Conservation (phyloP, 2,888 invertebrate species). For the Neuroscelio doddi region DNA sequence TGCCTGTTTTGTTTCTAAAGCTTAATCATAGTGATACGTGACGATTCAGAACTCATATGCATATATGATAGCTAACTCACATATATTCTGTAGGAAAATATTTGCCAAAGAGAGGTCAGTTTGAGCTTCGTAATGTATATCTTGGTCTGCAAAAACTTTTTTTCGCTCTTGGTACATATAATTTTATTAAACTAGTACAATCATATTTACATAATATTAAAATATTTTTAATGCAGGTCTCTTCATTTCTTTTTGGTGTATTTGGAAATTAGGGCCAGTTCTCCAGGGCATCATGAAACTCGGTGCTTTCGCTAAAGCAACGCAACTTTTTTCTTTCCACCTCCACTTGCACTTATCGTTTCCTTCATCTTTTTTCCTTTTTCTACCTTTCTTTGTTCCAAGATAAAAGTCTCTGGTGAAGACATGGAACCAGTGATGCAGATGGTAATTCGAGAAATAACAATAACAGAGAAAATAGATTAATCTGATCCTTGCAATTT, state of each 20-base stretch:
- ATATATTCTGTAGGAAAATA: slow-evolving; percentile 30
- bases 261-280: slow-evolving; percentile 56
- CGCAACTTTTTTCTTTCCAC: slow-evolving; percentile 20
- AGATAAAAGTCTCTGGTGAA: slow-evolving; percentile 17
- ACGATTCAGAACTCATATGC: background rate
- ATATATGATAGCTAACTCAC: background rate
- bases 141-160: slow-evolving; percentile 4
- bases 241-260: slow-evolving; percentile 43
- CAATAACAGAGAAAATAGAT: slow-evolving; percentile 12
- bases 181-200: slow-evolving; percentile 56
- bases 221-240: slow-evolving; percentile 64
- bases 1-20: background rate
- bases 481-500: slow-evolving; percentile 26
- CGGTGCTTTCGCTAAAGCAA: slow-evolving; percentile 29
- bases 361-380: slow-evolving; percentile 1
- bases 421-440: slow-evolving; percentile 17
- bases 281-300: slow-evolving; percentile 54
- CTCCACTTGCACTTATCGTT: too few relatives aligned
- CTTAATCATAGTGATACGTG: background rate
- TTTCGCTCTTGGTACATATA: too few relatives aligned
- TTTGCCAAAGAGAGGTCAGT: slow-evolving; percentile 24
- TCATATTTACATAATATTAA: slow-evolving; percentile 69
- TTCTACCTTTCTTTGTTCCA: slow-evolving; percentile 1
- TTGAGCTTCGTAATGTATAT: background rate
- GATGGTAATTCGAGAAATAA: slow-evolving; percentile 21